Evolutionary conservation across 2,888 invertebrate genomes (phyloP).

Genomic region (Leptothorax acervorum): DNA sequence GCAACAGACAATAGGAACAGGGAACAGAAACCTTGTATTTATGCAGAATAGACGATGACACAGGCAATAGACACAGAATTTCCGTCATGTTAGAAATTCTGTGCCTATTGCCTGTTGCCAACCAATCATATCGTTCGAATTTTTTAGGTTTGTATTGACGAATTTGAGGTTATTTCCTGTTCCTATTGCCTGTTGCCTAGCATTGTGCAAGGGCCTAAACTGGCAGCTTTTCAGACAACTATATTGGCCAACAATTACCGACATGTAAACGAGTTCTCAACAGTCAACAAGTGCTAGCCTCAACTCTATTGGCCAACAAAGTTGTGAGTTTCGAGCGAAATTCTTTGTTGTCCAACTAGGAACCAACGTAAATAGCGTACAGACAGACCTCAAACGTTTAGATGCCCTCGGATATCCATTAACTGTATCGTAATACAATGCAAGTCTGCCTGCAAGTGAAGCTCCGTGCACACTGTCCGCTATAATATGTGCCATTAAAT

Average conservation of each 20-base stretch:
- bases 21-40: too few species aligned
- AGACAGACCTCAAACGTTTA: slow-evolving; percentile 2
- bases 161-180: too few species aligned
- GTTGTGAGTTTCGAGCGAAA: slow-evolving; percentile 33
- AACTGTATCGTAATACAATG: slow-evolving; percentile 1
- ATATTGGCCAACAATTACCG: slow-evolving; percentile 48
- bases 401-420: slow-evolving; percentile 13
- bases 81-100: too few species aligned
- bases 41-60: too few species aligned
- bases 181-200: too few species aligned
- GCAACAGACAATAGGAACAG: too few species aligned
- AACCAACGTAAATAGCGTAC: slow-evolving; percentile 21
- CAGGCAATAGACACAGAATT: too few species aligned
- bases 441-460: slow-evolving; percentile 4
- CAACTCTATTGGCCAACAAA: slow-evolving; percentile 39
- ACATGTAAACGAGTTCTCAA: slow-evolving; percentile 51
- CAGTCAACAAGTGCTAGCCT: slow-evolving; percentile 44
- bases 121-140: too few species aligned
- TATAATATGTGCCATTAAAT: background rate
- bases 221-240: slow-evolving; percentile 14
- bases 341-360: slow-evolving; percentile 50
- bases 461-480: background rate
- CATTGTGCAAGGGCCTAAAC: background rate
- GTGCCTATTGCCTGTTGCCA: too few species aligned
- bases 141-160: too few species aligned